Base-by-base conservation (phyloP, 2,113 vertebrate species). In the Columba livia region DNA sequence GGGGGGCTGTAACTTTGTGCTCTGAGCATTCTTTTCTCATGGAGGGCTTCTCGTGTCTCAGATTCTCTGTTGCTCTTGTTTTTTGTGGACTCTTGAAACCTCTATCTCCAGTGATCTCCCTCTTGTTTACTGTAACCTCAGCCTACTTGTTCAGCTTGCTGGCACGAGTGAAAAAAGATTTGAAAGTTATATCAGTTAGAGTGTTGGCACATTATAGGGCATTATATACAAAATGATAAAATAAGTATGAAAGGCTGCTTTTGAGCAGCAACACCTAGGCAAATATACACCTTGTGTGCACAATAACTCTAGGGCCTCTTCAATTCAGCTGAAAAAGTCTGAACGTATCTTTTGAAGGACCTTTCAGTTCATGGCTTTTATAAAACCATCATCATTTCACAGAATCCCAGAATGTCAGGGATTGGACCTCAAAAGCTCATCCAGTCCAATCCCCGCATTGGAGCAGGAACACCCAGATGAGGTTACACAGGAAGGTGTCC, bases 81-180 rank as follows among this genome's bases (percentile, higher is more conserved):
- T 88, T 95, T 85, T 90, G 79, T 75, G 61, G 65, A 67, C 88
- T 93, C 84, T 75, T 42, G 80, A 90, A 90, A 94, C 64, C 44
- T 81, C 74, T 65, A 2, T 48, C 75, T 86, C 57, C 5, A 74
- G 69, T 79, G 74, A 90, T 92, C 81, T 92, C 73, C 75, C 21
- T 85, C 66, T 93, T 85, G 56, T 81, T 96, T 94, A 71, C 48
- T 20, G 77, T 92, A 95, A 96, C 93, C 83, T 86, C 65, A 83
- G 64, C 69, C 69, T 83, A 79, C 56, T 84, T 92, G 65, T 90
- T 96, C 88, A 90, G 88, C 85, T 96, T 23, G 1, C 77, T 53
- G 72, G 86, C 80, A 72, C 0, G 0, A 93, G 83, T 54, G 42
- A 90, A 58, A 86, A 84, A 84, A 74, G 51, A 71, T 50, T 71